Evolutionary conservation across 2,888 invertebrate genomes (phyloP).

Genomic region (Lasioglossum oenotherae): DNA sequence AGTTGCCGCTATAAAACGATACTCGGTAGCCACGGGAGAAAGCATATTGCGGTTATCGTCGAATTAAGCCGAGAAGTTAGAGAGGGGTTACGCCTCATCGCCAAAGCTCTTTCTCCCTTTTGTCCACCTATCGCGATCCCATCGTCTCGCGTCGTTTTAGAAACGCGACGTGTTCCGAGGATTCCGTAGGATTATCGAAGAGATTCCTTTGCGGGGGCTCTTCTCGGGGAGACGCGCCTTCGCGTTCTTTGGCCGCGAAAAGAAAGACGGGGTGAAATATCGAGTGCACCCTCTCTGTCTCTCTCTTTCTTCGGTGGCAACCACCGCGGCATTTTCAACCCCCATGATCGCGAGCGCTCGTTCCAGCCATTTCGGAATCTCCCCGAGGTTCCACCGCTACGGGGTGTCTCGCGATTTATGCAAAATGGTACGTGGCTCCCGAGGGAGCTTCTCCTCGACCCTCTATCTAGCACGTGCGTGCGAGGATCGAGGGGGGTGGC

Average conservation of each 20-base stretch:
- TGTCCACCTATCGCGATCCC: constrained; percentile 4
- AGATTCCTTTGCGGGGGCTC: constrained; percentile 12
- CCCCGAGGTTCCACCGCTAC: constrained; percentile 79
- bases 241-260: background rate
- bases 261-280: constrained; percentile 66
- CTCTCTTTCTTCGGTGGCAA: constrained; percentile 5
- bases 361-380: constrained; percentile 81
- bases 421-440: constrained; percentile 83
- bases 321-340: constrained; percentile 64
- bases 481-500: constrained; percentile 61
- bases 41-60: constrained; percentile 81
- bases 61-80: constrained; percentile 62
- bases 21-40: constrained; percentile 71
- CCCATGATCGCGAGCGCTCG: constrained; percentile 70
- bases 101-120: background rate
- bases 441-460: constrained; percentile 78
- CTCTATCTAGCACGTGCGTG: constrained; percentile 81
- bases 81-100: constrained; percentile 31
- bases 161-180: background rate
- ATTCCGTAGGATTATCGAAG: constrained; percentile 26
- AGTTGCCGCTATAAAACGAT: constrained; percentile 83
- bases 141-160: background rate
- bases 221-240: background rate
- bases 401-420: constrained; percentile 84
- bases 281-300: constrained; percentile 59